Evolutionary conservation across 2,797 vertebrate species (phyloP).

Genomic region (Danio aesculapii): DNA sequence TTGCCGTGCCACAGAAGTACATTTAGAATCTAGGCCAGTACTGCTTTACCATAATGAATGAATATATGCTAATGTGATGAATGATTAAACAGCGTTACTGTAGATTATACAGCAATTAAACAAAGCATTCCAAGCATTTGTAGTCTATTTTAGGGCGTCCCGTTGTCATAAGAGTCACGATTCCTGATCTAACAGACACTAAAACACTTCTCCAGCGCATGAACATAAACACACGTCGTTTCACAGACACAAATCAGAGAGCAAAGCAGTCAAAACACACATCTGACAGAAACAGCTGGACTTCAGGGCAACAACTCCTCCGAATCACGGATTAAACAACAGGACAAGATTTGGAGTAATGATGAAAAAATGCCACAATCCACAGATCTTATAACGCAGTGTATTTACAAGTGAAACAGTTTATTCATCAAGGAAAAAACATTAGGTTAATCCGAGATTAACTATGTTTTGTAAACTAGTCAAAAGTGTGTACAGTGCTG

Average conservation of each 20-base stretch:
- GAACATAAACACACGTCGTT: too few relatives aligned
- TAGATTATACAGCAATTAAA: background rate
- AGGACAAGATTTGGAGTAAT: slow-evolving; percentile 5
- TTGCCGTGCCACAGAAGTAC: background rate
- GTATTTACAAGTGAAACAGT: background rate
- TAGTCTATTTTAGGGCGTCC: too few relatives aligned
- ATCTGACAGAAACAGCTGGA: slow-evolving; percentile 1
- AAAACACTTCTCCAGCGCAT: background rate
- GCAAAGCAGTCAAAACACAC: background rate
- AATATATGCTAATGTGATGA: background rate
- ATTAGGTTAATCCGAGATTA: background rate
- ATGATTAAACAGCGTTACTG: slow-evolving; percentile 3
- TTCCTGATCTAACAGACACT: background rate
- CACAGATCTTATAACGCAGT: background rate
- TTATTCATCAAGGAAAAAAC: background rate
- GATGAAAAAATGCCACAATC: background rate
- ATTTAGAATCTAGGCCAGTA: background rate
- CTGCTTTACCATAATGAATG: background rate
- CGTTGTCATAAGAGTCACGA: background rate
- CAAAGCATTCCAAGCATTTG: background rate
- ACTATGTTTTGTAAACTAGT: background rate
- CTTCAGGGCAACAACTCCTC: background rate
- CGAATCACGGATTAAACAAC: background rate
- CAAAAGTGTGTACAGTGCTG: background rate
- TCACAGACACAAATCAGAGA: background rate